phyloP scores from a whole-genome alignment of 2,888 invertebrate genomes.

The Drosophila setosimentum region DNA sequence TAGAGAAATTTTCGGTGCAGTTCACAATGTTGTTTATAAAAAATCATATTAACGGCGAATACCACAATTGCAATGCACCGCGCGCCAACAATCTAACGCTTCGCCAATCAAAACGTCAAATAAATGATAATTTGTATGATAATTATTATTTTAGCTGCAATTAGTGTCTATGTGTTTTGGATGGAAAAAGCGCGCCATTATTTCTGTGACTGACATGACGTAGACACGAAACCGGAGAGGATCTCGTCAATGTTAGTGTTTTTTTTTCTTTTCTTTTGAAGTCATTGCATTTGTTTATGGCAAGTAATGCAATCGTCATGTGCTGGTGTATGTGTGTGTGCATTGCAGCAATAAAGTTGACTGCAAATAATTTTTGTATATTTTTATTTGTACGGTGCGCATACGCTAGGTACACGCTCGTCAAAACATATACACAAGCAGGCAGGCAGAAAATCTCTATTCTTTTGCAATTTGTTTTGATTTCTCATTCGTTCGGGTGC shows the following conservation, averaged over 20 bases:
- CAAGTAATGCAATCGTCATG: constrained; percentile 56
- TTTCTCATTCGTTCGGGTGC: constrained; percentile 56
- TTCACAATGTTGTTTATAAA: constrained; percentile 66
- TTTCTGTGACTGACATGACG: constrained; percentile 71
- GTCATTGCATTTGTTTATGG: constrained; percentile 64
- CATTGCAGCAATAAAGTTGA: constrained; percentile 54
- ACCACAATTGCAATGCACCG: constrained; percentile 31
- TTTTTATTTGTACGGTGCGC: constrained; percentile 73
- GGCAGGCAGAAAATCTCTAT: constrained; percentile 75
- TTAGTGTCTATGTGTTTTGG: constrained; percentile 56
- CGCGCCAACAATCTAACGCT: constrained; percentile 35
- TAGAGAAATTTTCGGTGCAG: constrained; percentile 83
- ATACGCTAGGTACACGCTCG: constrained; percentile 82
- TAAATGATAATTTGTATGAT: constrained; percentile 28
- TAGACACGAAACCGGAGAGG: constrained; percentile 67
- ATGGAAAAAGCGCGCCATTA: constrained; percentile 83
- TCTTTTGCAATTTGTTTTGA: constrained; percentile 80
- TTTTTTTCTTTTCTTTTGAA: constrained; percentile 41
- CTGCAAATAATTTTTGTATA: constrained; percentile 72
- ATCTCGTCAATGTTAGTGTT: constrained; percentile 39
- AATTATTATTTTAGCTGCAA: constrained; percentile 41
- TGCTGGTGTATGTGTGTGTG: constrained; percentile 41
- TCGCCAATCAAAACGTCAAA: constrained; percentile 19
- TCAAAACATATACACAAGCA: constrained; percentile 81
- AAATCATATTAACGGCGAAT: constrained; percentile 40